These are phyloP conservation scores for Remorina albescens DNA, from an alignment of 2,797 vertebrate genomes.

Conservation along the genomic window DNA sequence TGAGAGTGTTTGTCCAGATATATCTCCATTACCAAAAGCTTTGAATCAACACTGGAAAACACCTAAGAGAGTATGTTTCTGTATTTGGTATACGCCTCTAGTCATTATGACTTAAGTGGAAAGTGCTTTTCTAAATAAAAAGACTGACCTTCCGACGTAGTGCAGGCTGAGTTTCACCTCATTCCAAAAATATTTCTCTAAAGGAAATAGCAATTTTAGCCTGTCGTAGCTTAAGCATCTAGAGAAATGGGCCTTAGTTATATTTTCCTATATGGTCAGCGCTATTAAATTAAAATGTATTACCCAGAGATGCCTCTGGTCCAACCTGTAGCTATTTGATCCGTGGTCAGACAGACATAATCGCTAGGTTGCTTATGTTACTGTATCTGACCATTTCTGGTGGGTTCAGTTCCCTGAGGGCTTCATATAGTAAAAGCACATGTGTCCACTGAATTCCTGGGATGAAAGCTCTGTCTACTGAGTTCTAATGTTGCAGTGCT, in stretches of 20 bases:
- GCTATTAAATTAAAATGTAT: not conserved
- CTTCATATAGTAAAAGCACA: slow-evolving; percentile 70
- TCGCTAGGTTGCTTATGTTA: slow-evolving; percentile 63
- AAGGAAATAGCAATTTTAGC: slow-evolving; percentile 4
- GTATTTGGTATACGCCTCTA: slow-evolving; percentile 34
- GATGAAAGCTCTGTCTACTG: slow-evolving; percentile 61
- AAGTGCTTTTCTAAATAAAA: slow-evolving; percentile 5
- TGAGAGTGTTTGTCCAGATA: slow-evolving; percentile 40
- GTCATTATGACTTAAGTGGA: slow-evolving; percentile 2
- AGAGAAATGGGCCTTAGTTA: not conserved
- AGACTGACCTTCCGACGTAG: not conserved
- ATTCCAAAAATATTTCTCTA: slow-evolving; percentile 19
- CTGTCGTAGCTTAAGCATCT: not conserved
- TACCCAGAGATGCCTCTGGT: slow-evolving; percentile 28
- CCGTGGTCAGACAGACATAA: slow-evolving; percentile 57
- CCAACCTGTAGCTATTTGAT: slow-evolving; percentile 53
- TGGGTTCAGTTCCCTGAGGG: slow-evolving; percentile 51
- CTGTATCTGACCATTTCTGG: slow-evolving; percentile 61
- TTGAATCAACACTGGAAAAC: slow-evolving; percentile 38
- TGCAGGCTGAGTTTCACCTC: slow-evolving; percentile 29
- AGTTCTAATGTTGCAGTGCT: slow-evolving; percentile 56
- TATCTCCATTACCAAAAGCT: slow-evolving; percentile 31
- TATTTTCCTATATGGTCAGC: slow-evolving; percentile 3
- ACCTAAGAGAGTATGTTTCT: slow-evolving; percentile 39
- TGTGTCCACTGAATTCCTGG: slow-evolving; percentile 71